These are phyloP conservation scores for Smittia aterrima DNA, from an alignment of 2,888 invertebrate species.

Conservation along the genomic window DNA sequence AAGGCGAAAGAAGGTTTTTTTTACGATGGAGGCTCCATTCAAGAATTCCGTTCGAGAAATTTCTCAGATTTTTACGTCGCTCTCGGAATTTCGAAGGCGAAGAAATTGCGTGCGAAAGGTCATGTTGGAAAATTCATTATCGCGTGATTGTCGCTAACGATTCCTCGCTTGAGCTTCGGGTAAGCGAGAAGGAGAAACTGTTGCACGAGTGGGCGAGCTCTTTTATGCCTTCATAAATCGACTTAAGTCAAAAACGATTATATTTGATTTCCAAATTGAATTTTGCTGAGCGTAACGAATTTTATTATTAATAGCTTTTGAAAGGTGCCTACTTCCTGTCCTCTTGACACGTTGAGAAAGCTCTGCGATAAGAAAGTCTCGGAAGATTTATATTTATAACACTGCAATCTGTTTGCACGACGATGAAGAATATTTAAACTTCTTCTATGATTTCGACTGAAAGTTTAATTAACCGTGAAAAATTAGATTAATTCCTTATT, in stretches of 20 bases:
- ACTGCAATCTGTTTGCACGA: not conserved
- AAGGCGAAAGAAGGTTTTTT: too few species aligned
- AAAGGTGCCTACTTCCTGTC: not conserved
- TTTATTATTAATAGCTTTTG: not conserved
- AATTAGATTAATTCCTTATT: constrained; percentile 2
- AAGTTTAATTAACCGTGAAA: not conserved
- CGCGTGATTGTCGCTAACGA: not conserved
- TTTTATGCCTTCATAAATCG: not conserved
- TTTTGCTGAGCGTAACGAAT: not conserved
- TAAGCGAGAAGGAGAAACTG: not conserved
- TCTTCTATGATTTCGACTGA: not conserved
- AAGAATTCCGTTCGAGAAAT: too few species aligned
- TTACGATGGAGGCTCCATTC: too few species aligned
- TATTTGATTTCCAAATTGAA: constrained; percentile 17
- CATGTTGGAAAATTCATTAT: not conserved
- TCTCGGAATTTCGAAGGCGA: too few species aligned
- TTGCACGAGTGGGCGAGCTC: not conserved
- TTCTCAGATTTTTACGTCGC: too few species aligned
- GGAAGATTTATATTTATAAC: not conserved
- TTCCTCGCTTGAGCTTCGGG: not conserved
- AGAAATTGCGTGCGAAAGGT: not conserved
- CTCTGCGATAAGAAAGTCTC: not conserved
- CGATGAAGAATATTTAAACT: not conserved
- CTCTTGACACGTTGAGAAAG: not conserved
- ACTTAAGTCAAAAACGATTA: constrained; percentile 7